These are phyloP conservation scores for Anguilla pacifica DNA, from an alignment of 2,797 vertebrate species.

Conservation along the genomic window DNA sequence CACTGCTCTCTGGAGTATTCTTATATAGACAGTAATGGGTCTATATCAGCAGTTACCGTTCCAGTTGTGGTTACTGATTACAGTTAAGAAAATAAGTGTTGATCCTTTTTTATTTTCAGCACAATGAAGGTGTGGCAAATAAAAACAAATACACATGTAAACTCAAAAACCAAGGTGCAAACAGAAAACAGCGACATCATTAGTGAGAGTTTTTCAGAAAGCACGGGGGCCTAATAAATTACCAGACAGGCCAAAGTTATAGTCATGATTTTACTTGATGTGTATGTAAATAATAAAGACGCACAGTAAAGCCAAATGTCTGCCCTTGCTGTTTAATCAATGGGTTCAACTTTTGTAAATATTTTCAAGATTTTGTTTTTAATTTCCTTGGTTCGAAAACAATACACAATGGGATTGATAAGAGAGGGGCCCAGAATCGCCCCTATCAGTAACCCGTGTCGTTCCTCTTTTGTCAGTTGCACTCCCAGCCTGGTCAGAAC, in stretches of 20 bases:
- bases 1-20: too few species aligned
- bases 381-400: slow-evolving; percentile 38
- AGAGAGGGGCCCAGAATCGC: slow-evolving; percentile 33
- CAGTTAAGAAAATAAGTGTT: too few species aligned
- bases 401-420: slow-evolving; percentile 38
- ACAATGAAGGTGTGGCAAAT: too few species aligned
- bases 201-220: too few species aligned
- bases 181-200: too few species aligned
- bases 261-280: background rate
- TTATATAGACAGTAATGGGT: too few species aligned
- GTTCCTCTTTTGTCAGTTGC: background rate
- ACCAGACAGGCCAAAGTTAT: background rate
- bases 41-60: too few species aligned
- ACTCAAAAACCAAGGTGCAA: too few species aligned
- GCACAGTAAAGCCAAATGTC: background rate
- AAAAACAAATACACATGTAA: too few species aligned
- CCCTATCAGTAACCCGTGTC: slow-evolving; percentile 20
- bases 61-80: too few species aligned
- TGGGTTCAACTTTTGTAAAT: slow-evolving; percentile 50
- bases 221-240: too few species aligned
- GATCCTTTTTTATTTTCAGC: too few species aligned
- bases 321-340: slow-evolving; percentile 41
- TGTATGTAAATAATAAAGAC: background rate
- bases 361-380: slow-evolving; percentile 14
- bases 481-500: slow-evolving; percentile 17